These are phyloP conservation scores for Oophaga sylvatica DNA, from an alignment of 2,797 vertebrate genomes.

Conservation along the genomic window DNA sequence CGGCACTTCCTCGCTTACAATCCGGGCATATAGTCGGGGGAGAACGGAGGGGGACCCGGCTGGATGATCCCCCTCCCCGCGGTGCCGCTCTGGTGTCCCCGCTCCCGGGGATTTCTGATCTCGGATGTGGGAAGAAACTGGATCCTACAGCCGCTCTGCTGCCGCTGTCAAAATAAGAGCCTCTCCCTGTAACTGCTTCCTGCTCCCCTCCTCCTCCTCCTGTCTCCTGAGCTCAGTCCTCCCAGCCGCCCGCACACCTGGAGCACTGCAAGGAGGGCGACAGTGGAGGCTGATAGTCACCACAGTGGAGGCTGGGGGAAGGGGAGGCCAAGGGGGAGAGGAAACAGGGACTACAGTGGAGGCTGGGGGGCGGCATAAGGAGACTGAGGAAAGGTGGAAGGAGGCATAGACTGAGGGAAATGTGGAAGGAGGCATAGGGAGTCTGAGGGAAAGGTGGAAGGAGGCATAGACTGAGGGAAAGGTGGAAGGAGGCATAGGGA, in stretches of 20 bases:
- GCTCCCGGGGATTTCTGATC: not conserved
- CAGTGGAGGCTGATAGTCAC: too few relatives aligned
- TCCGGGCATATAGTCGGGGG: not conserved
- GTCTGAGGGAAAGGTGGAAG: not conserved
- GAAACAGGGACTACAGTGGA: too few relatives aligned
- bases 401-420: not conserved
- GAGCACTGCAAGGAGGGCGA: not conserved
- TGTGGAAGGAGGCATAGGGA: not conserved
- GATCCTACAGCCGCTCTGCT: slow-evolving; percentile 41
- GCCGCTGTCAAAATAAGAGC: slow-evolving; percentile 58
- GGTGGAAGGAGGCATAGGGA: too few relatives aligned
- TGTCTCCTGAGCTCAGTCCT: slow-evolving; percentile 43
- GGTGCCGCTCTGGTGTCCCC: not conserved
- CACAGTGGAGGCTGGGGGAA: not conserved
- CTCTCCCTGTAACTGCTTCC: slow-evolving; percentile 56
- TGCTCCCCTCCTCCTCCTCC: slow-evolving; percentile 40
- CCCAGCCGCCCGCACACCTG: slow-evolving; percentile 30
- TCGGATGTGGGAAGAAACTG: slow-evolving; percentile 32
- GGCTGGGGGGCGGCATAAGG: not conserved
- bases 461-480: not conserved
- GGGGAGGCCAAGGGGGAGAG: not conserved
- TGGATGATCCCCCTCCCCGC: not conserved
- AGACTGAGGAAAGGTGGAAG: not conserved
- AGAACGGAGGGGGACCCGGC: slow-evolving; percentile 8
- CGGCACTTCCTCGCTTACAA: not conserved